phyloP scores from a whole-genome alignment of 2,797 vertebrate species.

The Gambusia yucatana region DNA sequence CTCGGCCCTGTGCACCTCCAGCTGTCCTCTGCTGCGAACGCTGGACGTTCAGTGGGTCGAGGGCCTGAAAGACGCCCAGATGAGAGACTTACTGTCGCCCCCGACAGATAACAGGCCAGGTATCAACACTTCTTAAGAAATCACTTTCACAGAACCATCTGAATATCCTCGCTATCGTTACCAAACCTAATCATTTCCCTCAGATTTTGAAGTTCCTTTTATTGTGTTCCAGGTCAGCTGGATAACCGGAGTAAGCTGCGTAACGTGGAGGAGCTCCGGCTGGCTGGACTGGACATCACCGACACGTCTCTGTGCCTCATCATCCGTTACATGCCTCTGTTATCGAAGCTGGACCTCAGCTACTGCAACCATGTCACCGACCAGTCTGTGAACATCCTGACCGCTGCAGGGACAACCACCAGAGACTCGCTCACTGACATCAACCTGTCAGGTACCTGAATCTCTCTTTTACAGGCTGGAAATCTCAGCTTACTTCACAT shows the following conservation, averaged over 20 bases:
- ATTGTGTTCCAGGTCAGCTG: conserved; percentile 85
- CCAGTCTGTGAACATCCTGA: conserved; percentile 95
- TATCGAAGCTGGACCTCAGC: conserved; percentile 93
- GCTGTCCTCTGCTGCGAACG: conserved; percentile 91
- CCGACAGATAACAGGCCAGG: conserved; percentile 96
- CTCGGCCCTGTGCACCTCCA: conserved; percentile 95
- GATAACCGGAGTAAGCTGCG: conserved; percentile 95
- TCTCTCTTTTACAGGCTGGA: conserved; percentile 19
- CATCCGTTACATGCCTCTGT: conserved; percentile 91
- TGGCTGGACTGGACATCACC: conserved; percentile 93
- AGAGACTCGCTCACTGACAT: conserved; percentile 90
- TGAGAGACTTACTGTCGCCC: conserved; percentile 93
- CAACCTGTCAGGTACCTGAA: conserved; percentile 88
- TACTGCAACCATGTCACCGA: conserved; percentile 96
- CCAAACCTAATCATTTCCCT: background rate
- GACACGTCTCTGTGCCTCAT: conserved; percentile 91
- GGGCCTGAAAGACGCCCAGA: conserved; percentile 95
- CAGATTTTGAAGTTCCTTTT: background rate
- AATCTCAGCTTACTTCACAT: background rate
- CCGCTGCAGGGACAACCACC: conserved; percentile 91
- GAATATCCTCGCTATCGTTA: background rate
- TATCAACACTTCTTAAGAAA: conserved; percentile 50
- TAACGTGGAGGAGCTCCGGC: conserved; percentile 90
- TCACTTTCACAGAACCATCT: background rate
- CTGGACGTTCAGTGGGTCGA: conserved; percentile 98